Conservation (phyloP, 2,888 invertebrate species). For the Eretmocerus hayati region DNA sequence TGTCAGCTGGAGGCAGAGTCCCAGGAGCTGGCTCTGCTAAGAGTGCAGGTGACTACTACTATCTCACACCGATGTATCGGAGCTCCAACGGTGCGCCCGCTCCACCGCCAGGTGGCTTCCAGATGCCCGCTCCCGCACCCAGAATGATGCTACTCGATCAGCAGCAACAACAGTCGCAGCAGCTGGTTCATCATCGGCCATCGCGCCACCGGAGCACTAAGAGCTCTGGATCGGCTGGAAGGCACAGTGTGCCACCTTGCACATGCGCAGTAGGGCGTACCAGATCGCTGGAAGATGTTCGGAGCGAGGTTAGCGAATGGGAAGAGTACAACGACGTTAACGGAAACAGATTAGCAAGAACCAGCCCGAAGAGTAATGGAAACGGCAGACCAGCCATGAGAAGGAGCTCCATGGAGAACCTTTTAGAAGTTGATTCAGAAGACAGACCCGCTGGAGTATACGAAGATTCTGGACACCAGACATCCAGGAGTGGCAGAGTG, state of each 20-base stretch:
- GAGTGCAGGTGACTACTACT: constrained; percentile 53
- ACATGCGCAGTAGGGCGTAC: constrained; percentile 57
- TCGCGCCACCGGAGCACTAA: constrained; percentile 30
- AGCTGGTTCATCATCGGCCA: constrained; percentile 5
- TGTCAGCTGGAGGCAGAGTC: constrained; percentile 49
- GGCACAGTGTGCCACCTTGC: constrained; percentile 46
- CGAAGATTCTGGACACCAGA: constrained; percentile 32
- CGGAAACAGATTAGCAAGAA: constrained; percentile 55
- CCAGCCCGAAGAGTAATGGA: constrained; percentile 47
- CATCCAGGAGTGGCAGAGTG: constrained; percentile 28
- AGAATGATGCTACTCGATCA: constrained; percentile 40
- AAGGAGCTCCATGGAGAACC: constrained; percentile 67
- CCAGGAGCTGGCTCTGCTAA: constrained; percentile 40
- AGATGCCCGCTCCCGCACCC: constrained; percentile 36
- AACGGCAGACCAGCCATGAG: constrained; percentile 50
- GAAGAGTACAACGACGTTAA: constrained; percentile 58
- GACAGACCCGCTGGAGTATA: constrained; percentile 27
- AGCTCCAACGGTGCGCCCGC: constrained; percentile 55
- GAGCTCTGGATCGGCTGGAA: constrained; percentile 19
- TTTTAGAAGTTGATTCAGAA: constrained; percentile 45
- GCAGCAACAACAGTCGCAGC: constrained; percentile 24
- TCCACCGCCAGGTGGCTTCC: constrained; percentile 24
- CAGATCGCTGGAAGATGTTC: constrained; percentile 66
- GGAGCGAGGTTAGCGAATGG: constrained; percentile 60
- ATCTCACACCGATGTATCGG: constrained; percentile 64